Conservation (phyloP, 1,140 invertebrate species). For the Microplitis mediator region DNA sequence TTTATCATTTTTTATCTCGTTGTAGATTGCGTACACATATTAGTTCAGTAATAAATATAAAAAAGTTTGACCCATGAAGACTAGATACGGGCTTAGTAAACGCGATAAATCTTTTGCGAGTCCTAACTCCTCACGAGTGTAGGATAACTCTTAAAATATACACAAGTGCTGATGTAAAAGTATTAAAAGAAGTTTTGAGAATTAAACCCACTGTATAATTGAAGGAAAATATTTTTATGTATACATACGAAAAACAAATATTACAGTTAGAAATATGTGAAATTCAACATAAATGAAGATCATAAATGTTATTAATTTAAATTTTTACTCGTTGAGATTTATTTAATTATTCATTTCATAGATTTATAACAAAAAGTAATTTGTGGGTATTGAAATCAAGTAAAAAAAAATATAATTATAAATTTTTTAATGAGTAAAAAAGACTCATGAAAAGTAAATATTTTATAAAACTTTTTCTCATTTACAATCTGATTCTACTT, state of each 20-base stretch:
- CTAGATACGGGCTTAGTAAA: slow-evolving; percentile 41
- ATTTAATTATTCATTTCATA: no score
- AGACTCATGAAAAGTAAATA: not conserved
- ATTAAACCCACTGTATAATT: no score
- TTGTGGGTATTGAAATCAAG: not conserved
- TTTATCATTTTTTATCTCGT: no score
- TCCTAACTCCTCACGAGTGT: slow-evolving; percentile 38
- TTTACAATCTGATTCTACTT: not conserved
- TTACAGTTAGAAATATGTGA: no score
- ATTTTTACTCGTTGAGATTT: no score
- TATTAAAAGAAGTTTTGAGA: no score
- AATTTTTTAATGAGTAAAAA: slow-evolving; percentile 3
- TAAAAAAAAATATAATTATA: not conserved
- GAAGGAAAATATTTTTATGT: no score
- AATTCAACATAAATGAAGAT: no score
- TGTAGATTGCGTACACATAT: slow-evolving; percentile 43
- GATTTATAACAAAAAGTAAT: no score
- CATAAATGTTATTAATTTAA: no score
- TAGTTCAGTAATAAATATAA: slow-evolving; percentile 20
- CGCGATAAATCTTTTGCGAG: slow-evolving; percentile 40
- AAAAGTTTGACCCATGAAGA: not conserved
- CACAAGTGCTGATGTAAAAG: slow-evolving; percentile 23
- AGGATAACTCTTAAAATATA: slow-evolving; percentile 42
- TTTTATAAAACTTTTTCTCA: not conserved
- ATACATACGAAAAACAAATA: no score